Conservation (phyloP, 2,113 vertebrate species). For the Aldabrachelys gigantea region DNA sequence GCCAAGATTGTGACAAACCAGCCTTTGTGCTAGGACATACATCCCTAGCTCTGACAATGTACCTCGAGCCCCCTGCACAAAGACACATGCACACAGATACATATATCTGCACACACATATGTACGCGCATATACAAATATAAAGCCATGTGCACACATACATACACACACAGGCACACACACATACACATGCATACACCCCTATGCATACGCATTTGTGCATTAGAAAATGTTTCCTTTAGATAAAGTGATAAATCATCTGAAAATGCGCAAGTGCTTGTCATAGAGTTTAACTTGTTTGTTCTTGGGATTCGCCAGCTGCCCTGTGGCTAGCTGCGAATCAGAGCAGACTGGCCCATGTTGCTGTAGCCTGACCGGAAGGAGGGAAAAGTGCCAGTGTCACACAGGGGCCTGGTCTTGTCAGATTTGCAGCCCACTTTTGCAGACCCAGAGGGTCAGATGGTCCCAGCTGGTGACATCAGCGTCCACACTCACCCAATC, state of each 20-base stretch:
- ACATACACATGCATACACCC: not conserved
- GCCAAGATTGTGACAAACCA: slow-evolving; percentile 44
- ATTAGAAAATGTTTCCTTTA: not conserved
- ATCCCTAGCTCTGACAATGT: too few species aligned
- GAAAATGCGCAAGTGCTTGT: accelerated
- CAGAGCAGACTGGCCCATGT: too few species aligned
- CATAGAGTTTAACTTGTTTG: not conserved
- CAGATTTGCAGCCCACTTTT: too few species aligned
- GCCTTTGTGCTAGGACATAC: slow-evolving; percentile 19
- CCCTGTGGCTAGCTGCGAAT: not conserved
- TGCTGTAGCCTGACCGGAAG: too few species aligned
- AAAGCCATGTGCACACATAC: not conserved
- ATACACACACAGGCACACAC: not conserved
- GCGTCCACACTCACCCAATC: too few species aligned
- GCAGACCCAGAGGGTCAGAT: too few species aligned
- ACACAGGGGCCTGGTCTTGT: too few species aligned
- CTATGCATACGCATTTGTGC: accelerated
- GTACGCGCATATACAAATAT: too few species aligned
- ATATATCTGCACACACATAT: not conserved
- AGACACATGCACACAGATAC: not conserved
- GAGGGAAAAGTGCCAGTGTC: too few species aligned
- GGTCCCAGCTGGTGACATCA: too few species aligned
- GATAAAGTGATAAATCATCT: not conserved
- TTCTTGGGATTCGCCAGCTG: not conserved
- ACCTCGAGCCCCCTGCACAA: not conserved